Evolutionary conservation across 2,888 invertebrate genomes (phyloP), one percentile per base, ranked within the genome.

Genomic region (Amblyjoppa proteus): DNA sequence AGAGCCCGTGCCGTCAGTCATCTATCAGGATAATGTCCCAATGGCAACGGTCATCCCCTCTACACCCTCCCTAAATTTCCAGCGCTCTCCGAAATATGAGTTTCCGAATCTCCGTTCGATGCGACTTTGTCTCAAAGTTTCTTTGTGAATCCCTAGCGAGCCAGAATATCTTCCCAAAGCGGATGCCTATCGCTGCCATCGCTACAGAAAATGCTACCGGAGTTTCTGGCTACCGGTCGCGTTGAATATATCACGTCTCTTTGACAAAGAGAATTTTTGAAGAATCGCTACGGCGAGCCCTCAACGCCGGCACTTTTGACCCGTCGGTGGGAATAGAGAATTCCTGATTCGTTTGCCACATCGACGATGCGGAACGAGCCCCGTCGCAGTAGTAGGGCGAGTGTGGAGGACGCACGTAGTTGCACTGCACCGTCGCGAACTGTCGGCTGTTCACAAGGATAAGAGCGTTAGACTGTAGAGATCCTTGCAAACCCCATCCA

Each of bases 201-300:
- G 20, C 9, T 11, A 25, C 20, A 1, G 56, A 3, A 20, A 69
- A 31, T 20, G 0, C 20, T n/a, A 69, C 31, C 41, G 41, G 56
- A 25, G 38, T 56, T 68, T 20, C 58, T 13, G 25, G 58, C 11
- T 20, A 56, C 5, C 20, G 20, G 9, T 7, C 28, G 34, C 9
- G 7, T 70, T 38, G 34, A 28, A 28, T 83, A 74, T 34, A 75
- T 31, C 38, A 28, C 20, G 31, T 0, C 41, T 68, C 28, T 58
- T 73, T 53, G 80, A 85, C 85, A 85, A 83, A 85, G 85, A 77
- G 85, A 85, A 85, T 85, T 83, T 80, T 83, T 80, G 51, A 85
- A 68, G 41, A 41, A 77, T 76, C 31, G 41, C 73, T 45, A 68
- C 61, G 73, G 68, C 53, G 34, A 20, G 76, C 66, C 71, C 71